Evolutionary conservation across 2,113 vertebrate species (phyloP).

Genomic region (Cyanoramphus novaezelandiae): DNA sequence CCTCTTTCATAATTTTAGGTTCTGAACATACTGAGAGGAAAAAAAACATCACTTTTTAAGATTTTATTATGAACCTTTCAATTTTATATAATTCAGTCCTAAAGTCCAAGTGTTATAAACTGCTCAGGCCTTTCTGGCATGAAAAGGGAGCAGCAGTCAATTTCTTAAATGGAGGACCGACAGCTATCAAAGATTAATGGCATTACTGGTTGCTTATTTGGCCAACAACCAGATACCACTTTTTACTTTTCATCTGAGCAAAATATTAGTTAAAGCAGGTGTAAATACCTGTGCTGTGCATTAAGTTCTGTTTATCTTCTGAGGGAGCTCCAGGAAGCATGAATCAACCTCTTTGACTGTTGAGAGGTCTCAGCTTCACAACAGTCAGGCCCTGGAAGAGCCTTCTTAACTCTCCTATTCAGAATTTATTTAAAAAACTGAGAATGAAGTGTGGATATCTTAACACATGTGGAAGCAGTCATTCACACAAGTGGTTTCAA

Average conservation of each 20-base stretch:
- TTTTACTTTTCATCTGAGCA: slow-evolving; percentile 20
- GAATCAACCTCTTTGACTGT: not conserved
- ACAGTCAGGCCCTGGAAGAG: not conserved
- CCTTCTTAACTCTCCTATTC: not conserved
- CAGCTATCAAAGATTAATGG: slow-evolving; percentile 68
- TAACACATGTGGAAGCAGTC: not conserved
- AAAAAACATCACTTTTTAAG: not conserved
- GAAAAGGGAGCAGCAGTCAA: slow-evolving; percentile 47
- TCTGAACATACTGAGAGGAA: not conserved
- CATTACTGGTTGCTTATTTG: slow-evolving; percentile 52
- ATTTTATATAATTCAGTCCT: not conserved
- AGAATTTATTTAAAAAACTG: not conserved
- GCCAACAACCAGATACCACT: not conserved
- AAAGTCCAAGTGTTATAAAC: not conserved
- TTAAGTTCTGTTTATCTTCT: not conserved
- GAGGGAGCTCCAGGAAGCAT: not conserved
- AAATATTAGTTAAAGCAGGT: slow-evolving; percentile 56
- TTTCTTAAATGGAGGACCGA: slow-evolving; percentile 68
- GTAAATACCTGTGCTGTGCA: not conserved
- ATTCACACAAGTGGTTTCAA: not conserved
- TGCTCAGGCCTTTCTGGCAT: not conserved
- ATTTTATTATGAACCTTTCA: not conserved
- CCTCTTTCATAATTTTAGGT: not conserved
- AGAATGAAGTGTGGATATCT: not conserved
- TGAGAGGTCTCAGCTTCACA: not conserved